Evolutionary conservation across 2,113 vertebrate species (phyloP), one percentile per base, ranked within the genome.

Genomic region (Mionectes macconnelli): DNA sequence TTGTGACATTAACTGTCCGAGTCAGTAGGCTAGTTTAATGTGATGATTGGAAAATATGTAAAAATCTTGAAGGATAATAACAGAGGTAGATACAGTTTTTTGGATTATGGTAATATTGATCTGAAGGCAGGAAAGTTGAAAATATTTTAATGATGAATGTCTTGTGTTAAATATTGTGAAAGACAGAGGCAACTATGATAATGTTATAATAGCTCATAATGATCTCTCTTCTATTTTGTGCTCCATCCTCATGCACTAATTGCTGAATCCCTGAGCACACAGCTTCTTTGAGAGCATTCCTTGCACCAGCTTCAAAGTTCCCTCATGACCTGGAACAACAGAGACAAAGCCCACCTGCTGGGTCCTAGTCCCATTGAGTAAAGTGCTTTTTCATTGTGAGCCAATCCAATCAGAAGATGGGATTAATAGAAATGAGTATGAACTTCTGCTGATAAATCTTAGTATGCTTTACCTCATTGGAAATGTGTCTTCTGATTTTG

Each of bases 291-390:
- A 35, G 35, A 75, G 6, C 13, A 8, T 37, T 67, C 22, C 56
- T 53, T 63, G 31, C 9, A 50, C 24, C 16, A 53, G 9, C 31
- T 76, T 42, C 59, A 33, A 77, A 73, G 37, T 20, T 15, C 21
- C 18, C 0, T 2, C 6, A 2, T 1, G 8, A 83, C 33, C 27
- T 27, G 37, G 16, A 17, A 57, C 31, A 37, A 30, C 3, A 39
- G 40, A 69, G 39, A 9, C 31, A 50, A 75, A 57, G 25, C 10
- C 4, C 14, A 12, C 35, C 68, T 69, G 14, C 49, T 73, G 63
- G 3, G 10, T 80, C 37, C 17, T 37, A 25, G 14, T 45, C 8
- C 28, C 25, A 44, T 22, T 40, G 10, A 55, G 6, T 40, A 44
- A 53, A 44, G 25, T 31, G 7, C 7, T 77, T 77, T 55, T 81